These are phyloP conservation scores for Erythrocebus patas DNA, from an alignment of 2,113 vertebrate genomes.

Conservation along the genomic window DNA sequence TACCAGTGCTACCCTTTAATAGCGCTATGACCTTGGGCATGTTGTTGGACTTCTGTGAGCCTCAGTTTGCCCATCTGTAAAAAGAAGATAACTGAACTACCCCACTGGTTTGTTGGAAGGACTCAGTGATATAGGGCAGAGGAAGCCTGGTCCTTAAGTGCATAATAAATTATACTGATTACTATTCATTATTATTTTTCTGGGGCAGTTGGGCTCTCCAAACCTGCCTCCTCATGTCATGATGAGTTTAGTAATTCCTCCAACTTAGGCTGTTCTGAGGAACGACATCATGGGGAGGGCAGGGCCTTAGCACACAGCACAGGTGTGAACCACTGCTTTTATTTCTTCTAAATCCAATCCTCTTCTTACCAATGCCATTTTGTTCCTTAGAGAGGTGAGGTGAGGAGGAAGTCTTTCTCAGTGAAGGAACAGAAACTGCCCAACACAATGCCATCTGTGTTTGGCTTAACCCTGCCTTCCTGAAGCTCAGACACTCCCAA, in stretches of 20 bases:
- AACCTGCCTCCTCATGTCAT: background rate
- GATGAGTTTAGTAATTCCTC: background rate
- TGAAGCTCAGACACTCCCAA: background rate
- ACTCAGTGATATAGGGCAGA: background rate
- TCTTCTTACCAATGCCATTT: background rate
- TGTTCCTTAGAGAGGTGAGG: slow-evolving; percentile 24
- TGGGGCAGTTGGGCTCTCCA: background rate
- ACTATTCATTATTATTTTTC: background rate
- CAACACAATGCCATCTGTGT: background rate
- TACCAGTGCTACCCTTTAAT: background rate
- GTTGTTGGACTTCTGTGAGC: background rate
- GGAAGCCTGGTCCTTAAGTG: background rate
- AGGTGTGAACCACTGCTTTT: background rate
- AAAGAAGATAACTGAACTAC: background rate
- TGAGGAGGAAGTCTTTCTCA: slow-evolving; percentile 22
- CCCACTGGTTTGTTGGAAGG: background rate
- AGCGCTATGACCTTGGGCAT: background rate
- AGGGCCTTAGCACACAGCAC: background rate
- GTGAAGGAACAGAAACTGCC: slow-evolving; percentile 32
- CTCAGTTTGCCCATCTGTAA: slow-evolving; percentile 10
- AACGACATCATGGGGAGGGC: background rate
- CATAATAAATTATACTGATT: slow-evolving; percentile 6
- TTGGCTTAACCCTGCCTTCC: slow-evolving; percentile 21
- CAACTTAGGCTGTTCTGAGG: background rate
- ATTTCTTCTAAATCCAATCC: slow-evolving; percentile 5